A percentile compares a stretch with the other conserved stretches of the same genome.
These are phyloP conservation scores for Prochilodus magdalenae DNA, from an alignment of 2,113 vertebrate genomes.

Conservation along the genomic window DNA sequence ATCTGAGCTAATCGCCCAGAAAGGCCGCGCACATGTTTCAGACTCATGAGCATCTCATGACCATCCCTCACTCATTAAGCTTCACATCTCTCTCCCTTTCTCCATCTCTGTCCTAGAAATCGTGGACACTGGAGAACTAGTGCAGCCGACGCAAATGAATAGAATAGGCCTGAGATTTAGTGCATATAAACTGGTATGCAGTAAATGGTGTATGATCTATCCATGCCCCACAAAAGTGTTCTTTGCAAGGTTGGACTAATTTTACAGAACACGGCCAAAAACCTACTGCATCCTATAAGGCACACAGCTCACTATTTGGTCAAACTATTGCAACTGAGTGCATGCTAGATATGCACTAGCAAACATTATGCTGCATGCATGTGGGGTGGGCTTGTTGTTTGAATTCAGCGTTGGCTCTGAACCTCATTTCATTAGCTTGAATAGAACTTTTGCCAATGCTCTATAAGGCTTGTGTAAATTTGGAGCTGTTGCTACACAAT, in stretches of 20 bases:
- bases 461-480: neutral
- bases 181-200: slow-evolving; percentile 10
- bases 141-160: neutral
- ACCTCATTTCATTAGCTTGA: no score
- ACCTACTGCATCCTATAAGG: no score
- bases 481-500: neutral
- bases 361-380: no score
- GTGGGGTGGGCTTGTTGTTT: no score
- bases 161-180: slow-evolving; percentile 7
- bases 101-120: slow-evolving; percentile 5
- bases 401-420: no score
- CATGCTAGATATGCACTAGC: no score
- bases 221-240: neutral
- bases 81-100: neutral
- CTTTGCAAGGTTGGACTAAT: neutral
- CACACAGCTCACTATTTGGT: no score
- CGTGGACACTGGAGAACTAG: neutral
- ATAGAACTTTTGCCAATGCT: neutral
- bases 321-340: neutral
- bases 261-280: neutral
- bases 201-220: slow-evolving; percentile 10
- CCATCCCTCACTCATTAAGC: slow-evolving; percentile 47
- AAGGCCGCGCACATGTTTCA: slow-evolving; percentile 79
- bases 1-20: slow-evolving; percentile 84
- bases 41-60: slow-evolving; percentile 60